These are phyloP conservation scores for Tachycineta bicolor DNA, from an alignment of 2,113 vertebrate species.

Conservation along the genomic window DNA sequence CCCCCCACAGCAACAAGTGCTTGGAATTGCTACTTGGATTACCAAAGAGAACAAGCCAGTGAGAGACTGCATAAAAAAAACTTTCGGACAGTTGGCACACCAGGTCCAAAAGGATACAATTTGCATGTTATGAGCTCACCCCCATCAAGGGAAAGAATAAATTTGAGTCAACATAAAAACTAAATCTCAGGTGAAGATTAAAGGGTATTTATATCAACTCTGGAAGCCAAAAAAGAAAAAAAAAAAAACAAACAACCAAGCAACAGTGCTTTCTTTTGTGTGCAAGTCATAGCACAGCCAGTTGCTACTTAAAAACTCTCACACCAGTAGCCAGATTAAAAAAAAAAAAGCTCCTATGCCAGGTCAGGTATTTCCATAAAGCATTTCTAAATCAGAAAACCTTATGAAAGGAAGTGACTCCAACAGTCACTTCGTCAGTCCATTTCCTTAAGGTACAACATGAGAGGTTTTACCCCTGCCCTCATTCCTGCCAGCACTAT, in stretches of 20 bases:
- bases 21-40: background rate
- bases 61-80: background rate
- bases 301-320: background rate
- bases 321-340: accelerated
- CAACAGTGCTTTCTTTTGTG: background rate
- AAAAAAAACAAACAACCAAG: background rate
- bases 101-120: background rate
- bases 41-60: background rate
- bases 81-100: background rate
- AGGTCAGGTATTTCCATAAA: background rate
- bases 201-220: background rate
- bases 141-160: background rate
- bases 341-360: background rate
- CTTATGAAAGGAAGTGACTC: background rate
- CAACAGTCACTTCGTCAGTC: background rate
- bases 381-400: background rate
- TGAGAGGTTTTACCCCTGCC: background rate
- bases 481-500: background rate
- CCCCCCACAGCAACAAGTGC: background rate
- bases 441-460: background rate
- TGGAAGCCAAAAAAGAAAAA: background rate
- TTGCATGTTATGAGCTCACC: background rate
- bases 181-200: background rate
- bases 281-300: background rate
- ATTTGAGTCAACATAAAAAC: background rate